Evolutionary conservation across 1,140 invertebrate species (phyloP), one percentile per base, ranked within the genome.

Genomic region (Eurosta solidaginis): DNA sequence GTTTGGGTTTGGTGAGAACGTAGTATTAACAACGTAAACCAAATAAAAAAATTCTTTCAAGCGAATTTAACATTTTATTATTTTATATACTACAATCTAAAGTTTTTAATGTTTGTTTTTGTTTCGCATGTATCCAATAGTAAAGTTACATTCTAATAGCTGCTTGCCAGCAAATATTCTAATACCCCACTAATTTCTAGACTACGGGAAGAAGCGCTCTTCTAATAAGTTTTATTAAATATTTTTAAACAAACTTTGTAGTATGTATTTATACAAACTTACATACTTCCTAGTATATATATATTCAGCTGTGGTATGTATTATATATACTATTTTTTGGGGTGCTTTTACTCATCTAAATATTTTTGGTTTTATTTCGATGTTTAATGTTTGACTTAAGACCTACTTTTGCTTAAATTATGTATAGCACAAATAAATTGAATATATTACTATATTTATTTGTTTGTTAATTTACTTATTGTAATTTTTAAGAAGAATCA

Each of bases 301-400:
- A 17, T 68, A 68, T 7, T n/a, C n/a, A n/a, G n/a, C n/a, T n/a
- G n/a, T n/a, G n/a, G 6, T 68, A 63, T 63, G 29, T 40, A 68
- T 68, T 20, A n/a, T n/a, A n/a, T n/a, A n/a, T n/a, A n/a, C n/a
- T n/a, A n/a, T n/a, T 27, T 29, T 29, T 63, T 40, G 29, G 59
- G 59, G 59, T 68, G 59, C 59, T n/a, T 40, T 40, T 68, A 68
- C 40, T 68, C 14, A 40, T 68, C 27, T 52, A 20, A 20, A n/a
- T 68, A 9, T 52, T 22, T 20, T 68, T 68, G 33, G 59, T 68
- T 68, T 68, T 68, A 59, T 68, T 68, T 68, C 59, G 59, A 68
- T 68, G 59, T 68, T 36, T 68, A 68, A 14, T 68, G 59, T 68
- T 40, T 63, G 10, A 9, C 33, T 68, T 68, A 68, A 2, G 9